Evolutionary conservation across 2,888 invertebrate species (phyloP), one percentile per base, ranked within the genome.

Genomic region (Thalpophila matura): DNA sequence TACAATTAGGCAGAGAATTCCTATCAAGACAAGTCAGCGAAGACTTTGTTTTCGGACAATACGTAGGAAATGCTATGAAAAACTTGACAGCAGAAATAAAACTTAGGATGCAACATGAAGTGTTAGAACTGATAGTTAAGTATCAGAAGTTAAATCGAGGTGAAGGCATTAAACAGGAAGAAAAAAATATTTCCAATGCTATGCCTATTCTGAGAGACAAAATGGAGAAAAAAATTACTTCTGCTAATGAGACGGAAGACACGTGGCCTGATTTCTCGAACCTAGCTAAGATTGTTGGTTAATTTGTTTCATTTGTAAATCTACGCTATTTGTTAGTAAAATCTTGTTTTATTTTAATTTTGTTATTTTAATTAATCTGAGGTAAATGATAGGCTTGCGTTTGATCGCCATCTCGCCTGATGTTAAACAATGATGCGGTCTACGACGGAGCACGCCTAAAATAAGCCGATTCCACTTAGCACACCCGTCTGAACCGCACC

Each of bases 21-120:
- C 12, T 94, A 7, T 81, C 85, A 0, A 86, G 85, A 35, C 88
- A 92, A 70, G 87, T 93, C 0, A 90, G 85, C n/a, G 94, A 94
- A 73, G 91, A 94, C 31, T 94, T 93, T n/a, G 87, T 93, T 0
- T 94, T 94, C 27, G 94, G 94, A n/a, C 94, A 94, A 66, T 94
- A 91, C 37, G 73, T 94, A 0, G 93, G 93, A 0, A 90, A 87
- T 47, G 67, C 90, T 0, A 93, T 94, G 91, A 92, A 73, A 56
- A 93, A 91, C 67, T 57, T 95, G 1, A 90, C 91, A 3, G 79
- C 73, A 10, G 89, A 91, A 0, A 62, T 87, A 0, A 87, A 87
- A 50, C 18, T 91, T 0, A 86, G 76, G 57, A 90, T 94, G 89
- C 94, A 94, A 47, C 94, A 93, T 69, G 94, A 94, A 3, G 79